Evolutionary conservation across 2,113 vertebrate genomes (phyloP), one percentile per base, ranked within the genome.

Genomic region (Platysternon megacephalum): DNA sequence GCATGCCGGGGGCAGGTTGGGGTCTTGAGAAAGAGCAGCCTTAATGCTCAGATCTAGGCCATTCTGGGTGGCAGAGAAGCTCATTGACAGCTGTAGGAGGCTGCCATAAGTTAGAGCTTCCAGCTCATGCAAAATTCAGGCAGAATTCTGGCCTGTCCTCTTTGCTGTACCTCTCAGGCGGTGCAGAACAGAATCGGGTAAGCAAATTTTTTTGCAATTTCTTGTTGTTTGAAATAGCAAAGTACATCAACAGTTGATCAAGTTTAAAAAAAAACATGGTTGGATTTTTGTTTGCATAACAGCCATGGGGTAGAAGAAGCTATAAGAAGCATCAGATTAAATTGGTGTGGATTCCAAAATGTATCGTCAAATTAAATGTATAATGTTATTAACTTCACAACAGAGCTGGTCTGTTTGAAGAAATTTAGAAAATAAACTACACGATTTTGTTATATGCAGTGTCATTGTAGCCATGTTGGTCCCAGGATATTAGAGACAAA

Each of bases 131-230:
- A 92, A 46, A 65, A 87, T 42, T 91, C 42, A 84, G 29, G 22
- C 72, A 91, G 11, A 28, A 85, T 89, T 14, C 21, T 79, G 29
- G 4, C 19, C 26, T 56, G 5, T 21, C 1, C 8, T 21, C 2
- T 35, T 92, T 92, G 4, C 44, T 82, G 1, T 80, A 7, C 65
- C 28, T 79, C 21, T 76, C 26, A 49, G 22, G 35, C 78, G 11
- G 3, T 42, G 32, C 42, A n/a, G 29, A 68, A n/a, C 3, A 82
- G 79, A 76, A 4, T 22, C 32, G 11, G 16, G 0, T 0, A 68
- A 82, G 8, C 65, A n/a, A 19, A 2, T 68, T 68, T 65, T 68
- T 68, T n/a, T 12, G 32, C 32, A 65, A 17, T 65, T 65, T 58
- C 28, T 58, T 65, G 58, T 35, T 65, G 58, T 35, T 65, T 35